These are phyloP conservation scores for Epicauta chinensis DNA, from an alignment of 1,140 invertebrate genomes.

Conservation along the genomic window DNA sequence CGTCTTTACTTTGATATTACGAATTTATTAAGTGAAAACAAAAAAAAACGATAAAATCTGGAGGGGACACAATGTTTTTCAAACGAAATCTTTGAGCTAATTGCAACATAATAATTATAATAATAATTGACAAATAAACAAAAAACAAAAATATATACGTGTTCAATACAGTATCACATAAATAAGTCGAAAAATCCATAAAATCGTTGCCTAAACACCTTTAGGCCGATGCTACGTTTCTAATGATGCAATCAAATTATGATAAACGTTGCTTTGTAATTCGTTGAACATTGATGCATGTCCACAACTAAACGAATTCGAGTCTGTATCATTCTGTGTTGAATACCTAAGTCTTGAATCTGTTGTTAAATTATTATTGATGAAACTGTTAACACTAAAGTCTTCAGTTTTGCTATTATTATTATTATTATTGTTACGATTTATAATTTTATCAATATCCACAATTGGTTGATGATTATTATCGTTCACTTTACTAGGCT, in stretches of 20 bases:
- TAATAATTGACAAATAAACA: no score
- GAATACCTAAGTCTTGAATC: constrained; percentile 22
- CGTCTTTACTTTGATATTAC: no score
- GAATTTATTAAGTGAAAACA: no score
- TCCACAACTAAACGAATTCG: constrained; percentile 47
- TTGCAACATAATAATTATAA: no score
- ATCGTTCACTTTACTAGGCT: background rate
- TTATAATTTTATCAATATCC: background rate
- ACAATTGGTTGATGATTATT: background rate
- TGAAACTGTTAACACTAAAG: constrained; percentile 23
- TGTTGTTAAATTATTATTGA: constrained; percentile 35
- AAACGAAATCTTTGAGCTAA: no score
- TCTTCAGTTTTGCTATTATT: constrained; percentile 12
- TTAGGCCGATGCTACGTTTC: constrained; percentile 46
- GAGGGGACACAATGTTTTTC: no score
- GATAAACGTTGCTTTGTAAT: constrained; percentile 53
- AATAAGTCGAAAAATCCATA: constrained; percentile 1
- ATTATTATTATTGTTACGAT: background rate
- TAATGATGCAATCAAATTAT: constrained; percentile 52
- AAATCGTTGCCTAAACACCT: constrained; percentile 13
- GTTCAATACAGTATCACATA: constrained; percentile 3
- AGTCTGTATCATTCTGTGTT: constrained; percentile 27
- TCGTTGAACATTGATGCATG: constrained; percentile 54
- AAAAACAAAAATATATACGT: no score
- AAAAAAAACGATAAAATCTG: no score